Evolutionary conservation across 2,113 vertebrate species (phyloP), one percentile per base, ranked within the genome.

Genomic region (Aegithalos caudatus): DNA sequence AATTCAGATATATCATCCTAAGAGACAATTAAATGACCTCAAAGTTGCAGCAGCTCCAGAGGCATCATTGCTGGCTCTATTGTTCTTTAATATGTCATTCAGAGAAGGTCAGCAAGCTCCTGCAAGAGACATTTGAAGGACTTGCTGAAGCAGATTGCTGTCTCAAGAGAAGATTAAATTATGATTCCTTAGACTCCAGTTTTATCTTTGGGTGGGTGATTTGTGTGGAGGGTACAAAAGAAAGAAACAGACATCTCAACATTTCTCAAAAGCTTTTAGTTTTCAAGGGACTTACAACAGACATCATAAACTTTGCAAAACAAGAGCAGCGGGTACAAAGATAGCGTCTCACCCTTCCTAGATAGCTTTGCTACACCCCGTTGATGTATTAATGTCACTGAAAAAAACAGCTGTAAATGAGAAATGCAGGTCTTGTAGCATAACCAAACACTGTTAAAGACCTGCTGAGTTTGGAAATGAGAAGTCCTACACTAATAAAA

Each of bases 21-120:
- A 95, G 76, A 2, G 86, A 93, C 93, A 95, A 95, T 69, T 93
- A 94, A 86, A 84, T 96, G 95, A 96, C 94, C 92, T 90, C 51
- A 84, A 57, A 96, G 60, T 71, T 93, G 60, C 80, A 88, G 69
- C 64, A 71, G 33, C 79, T 92, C 72, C 54, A 88, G 40, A 78
- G 45, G n/a, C 28, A 54, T 35, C 3, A 0, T 57, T 2, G 10
- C 80, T 84, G 69, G 48, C 80, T 94, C 72, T 70, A 54, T 54
- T 88, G 88, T 90, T 94, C 91, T 95, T 93, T 88, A 94, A 88
- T 90, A 53, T 72, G 83, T 95, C 86, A 93, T 91, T 94, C 10
- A 9, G 77, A 86, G 90, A 85, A 94, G 82, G 94, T 95, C 90
- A 88, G 76, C 23, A 78, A 44, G 72, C 56, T 94, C 37, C 80